phyloP scores from a whole-genome alignment of 2,113 vertebrate species.

The Chloropsis hardwickii region DNA sequence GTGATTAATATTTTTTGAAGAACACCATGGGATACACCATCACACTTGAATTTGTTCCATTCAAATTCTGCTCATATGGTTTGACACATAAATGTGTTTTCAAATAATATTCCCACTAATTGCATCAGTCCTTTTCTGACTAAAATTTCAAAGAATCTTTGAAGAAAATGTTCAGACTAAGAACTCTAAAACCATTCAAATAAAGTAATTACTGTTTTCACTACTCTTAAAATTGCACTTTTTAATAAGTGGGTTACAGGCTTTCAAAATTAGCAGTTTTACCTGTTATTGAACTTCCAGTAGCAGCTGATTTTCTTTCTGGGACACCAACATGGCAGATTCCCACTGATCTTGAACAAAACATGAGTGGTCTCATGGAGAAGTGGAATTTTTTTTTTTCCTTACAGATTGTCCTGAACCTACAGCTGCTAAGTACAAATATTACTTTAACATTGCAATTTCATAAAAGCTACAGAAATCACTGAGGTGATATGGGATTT shows the following conservation, averaged over 20 bases:
- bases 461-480: not conserved
- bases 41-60: not conserved
- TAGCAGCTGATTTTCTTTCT: not conserved
- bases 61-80: not conserved
- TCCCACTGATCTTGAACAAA: not conserved
- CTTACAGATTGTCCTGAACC: not conserved
- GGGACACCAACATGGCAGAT: not conserved
- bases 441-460: not conserved
- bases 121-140: not conserved
- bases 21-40: not conserved
- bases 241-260: not conserved
- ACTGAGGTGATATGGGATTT: not conserved
- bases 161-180: not conserved
- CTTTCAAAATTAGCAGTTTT: not conserved
- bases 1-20: conserved; percentile 15
- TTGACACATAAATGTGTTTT: not conserved
- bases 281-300: not conserved
- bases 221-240: not conserved
- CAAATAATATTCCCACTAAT: not conserved
- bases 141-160: not conserved
- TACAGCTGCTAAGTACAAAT: not conserved
- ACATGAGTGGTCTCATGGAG: not conserved
- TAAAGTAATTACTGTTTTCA: conserved; percentile 10
- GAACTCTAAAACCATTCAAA: not conserved
- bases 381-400: not conserved